phyloP scores from a whole-genome alignment of 2,113 vertebrate genomes.

The Tauraco erythrolophus region DNA sequence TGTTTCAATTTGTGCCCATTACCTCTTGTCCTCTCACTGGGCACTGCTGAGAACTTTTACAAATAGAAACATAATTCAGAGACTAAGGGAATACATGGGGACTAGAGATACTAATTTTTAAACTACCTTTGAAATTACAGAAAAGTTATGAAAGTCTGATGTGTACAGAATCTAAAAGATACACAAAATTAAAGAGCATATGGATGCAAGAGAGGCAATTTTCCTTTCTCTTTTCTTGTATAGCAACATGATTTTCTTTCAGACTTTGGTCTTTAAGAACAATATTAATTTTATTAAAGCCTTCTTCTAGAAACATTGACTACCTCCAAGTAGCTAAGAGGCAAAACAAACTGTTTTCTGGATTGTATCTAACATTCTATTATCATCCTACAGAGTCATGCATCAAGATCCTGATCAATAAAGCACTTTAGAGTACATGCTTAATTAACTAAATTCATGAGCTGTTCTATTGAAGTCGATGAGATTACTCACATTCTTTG shows the following conservation, averaged over 20 bases:
- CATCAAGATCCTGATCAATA: constrained; percentile 24
- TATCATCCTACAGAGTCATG: neutral
- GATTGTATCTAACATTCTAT: neutral
- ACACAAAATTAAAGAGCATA: neutral
- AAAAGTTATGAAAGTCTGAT: neutral
- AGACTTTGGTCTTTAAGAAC: neutral
- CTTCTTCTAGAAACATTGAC: neutral
- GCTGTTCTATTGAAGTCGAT: neutral
- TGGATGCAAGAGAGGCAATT: neutral
- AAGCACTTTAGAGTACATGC: neutral
- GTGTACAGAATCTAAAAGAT: neutral
- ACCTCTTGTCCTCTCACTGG: neutral
- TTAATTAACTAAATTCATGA: constrained; percentile 26
- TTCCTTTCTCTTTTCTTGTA: neutral
- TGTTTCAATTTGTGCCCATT: neutral
- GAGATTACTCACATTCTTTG: neutral
- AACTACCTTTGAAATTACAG: neutral
- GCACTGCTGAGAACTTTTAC: neutral
- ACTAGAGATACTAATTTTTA: neutral
- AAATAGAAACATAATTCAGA: neutral
- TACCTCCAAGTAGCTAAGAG: neutral
- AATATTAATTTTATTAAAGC: neutral
- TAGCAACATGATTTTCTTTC: neutral
- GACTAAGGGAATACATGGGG: neutral
- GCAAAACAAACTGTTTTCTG: neutral